These are phyloP conservation scores for Scaptodrosophila lebanonensis DNA, from an alignment of 1,140 invertebrate species.

Conservation along the genomic window DNA sequence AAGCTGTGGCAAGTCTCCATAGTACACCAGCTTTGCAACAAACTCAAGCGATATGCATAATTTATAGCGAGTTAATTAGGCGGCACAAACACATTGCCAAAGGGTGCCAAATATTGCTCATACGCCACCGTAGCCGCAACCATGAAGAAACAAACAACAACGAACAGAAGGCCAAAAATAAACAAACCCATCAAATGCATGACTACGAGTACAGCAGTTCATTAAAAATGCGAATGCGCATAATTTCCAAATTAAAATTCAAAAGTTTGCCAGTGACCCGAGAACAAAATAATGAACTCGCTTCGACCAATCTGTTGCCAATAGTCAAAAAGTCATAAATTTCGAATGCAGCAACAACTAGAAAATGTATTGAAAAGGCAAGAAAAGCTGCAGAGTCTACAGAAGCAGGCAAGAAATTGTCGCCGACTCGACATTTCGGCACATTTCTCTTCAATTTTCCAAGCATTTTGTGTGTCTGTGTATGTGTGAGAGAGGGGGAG, in stretches of 20 bases:
- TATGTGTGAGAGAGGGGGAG: background rate
- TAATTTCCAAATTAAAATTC: constrained; percentile 74
- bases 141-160: no score
- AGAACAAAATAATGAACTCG: constrained; percentile 66
- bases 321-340: constrained; percentile 75
- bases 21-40: background rate
- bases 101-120: constrained; percentile 25
- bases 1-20: background rate
- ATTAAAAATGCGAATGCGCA: constrained; percentile 56
- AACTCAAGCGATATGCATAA: constrained; percentile 12
- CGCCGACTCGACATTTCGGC: constrained; percentile 30
- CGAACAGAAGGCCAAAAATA: no score
- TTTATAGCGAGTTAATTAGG: constrained; percentile 50
- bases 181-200: background rate
- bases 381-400: no score
- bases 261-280: constrained; percentile 49
- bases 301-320: constrained; percentile 64
- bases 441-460: constrained; percentile 53
- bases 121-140: constrained; percentile 35
- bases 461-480: constrained; percentile 38
- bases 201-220: constrained; percentile 32
- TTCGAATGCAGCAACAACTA: constrained; percentile 61
- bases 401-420: constrained; percentile 54
- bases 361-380: constrained; percentile 52
- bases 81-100: constrained; percentile 11